Percentiles rank a stretch among this genome's conserved stretches.
Conservation (phyloP, 2,888 invertebrate species). For the Lepidochrysops patricia region DNA sequence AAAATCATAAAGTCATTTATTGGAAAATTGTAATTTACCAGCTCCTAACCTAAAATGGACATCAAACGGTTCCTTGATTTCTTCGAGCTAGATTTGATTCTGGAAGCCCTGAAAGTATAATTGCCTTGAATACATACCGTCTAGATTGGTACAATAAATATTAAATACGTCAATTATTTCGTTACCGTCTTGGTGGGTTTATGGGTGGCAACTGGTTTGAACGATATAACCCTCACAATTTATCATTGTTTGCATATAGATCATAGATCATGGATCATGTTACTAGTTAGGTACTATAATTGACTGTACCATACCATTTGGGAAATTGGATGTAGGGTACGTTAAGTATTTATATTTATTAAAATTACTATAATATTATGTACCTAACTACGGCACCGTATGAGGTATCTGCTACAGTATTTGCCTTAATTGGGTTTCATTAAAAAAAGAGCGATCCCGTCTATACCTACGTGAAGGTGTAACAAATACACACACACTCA, state of each 20-base stretch:
- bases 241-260: not conserved
- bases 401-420: no score
- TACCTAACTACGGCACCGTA: no score
- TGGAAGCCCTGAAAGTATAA: constrained; percentile 2
- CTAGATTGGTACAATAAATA: not conserved
- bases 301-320: no score
- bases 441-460: no score
- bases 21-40: not conserved
- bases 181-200: not conserved
- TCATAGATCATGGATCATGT: not conserved
- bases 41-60: not conserved
- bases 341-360: no score
- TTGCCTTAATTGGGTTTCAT: no score
- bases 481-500: no score
- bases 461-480: no score
- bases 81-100: not conserved
- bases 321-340: no score
- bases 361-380: no score
- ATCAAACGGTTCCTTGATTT: not conserved
- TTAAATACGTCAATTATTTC: constrained; percentile 5
- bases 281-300: not conserved
- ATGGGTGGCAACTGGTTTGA: not conserved
- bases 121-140: not conserved
- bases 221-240: not conserved
- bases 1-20: no score